Evolutionary conservation across 2,113 vertebrate genomes (phyloP).

Genomic region (Caretta caretta): DNA sequence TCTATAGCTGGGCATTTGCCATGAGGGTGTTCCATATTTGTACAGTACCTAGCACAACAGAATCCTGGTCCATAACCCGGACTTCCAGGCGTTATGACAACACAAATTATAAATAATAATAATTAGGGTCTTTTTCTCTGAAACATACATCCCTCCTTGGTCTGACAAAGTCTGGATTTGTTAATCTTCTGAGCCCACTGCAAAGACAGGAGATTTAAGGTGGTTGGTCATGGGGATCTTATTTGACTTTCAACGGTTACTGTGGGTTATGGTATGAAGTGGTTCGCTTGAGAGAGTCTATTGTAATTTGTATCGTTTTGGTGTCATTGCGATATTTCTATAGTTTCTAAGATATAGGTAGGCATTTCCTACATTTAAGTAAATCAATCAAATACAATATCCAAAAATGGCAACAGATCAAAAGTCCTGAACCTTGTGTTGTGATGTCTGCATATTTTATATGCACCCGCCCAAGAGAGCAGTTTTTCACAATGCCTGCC

Average conservation of each 20-base stretch:
- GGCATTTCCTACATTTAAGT: background rate
- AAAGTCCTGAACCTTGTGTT: background rate
- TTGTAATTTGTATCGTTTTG: background rate
- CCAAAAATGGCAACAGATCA: background rate
- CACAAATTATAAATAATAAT: background rate
- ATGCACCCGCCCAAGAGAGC: background rate
- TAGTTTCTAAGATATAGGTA: background rate
- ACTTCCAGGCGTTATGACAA: background rate
- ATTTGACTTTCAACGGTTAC: background rate
- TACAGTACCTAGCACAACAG: background rate
- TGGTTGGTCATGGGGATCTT: fast-evolving
- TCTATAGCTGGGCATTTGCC: background rate
- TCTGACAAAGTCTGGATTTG: background rate
- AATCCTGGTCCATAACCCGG: background rate
- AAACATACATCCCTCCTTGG: background rate
- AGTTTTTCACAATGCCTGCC: background rate
- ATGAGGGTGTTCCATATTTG: background rate
- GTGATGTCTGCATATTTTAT: fast-evolving
- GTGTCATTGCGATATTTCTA: background rate
- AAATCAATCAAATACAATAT: background rate
- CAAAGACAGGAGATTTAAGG: background rate
- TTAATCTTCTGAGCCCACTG: background rate
- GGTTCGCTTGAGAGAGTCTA: fast-evolving
- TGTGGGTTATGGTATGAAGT: background rate
- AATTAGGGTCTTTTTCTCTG: background rate